These are phyloP conservation scores for Prinia subflava DNA, from an alignment of 2,113 vertebrate genomes.

Conservation along the genomic window DNA sequence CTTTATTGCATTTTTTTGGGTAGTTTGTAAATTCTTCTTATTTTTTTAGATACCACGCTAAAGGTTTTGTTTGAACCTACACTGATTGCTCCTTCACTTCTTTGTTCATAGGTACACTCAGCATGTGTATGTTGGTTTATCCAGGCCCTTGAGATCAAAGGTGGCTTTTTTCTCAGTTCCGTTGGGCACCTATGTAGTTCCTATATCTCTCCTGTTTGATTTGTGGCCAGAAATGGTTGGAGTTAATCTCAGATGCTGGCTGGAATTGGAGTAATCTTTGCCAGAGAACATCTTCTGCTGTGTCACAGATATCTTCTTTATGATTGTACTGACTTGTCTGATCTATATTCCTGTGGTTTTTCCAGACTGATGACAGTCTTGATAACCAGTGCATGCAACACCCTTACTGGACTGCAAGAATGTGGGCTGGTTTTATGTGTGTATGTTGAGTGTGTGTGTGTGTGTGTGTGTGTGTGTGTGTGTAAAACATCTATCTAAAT, in stretches of 20 bases:
- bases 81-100: neutral
- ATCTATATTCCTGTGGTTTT: neutral
- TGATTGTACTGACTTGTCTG: slow-evolving; percentile 15
- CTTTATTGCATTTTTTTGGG: neutral
- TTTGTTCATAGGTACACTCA: neutral
- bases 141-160: neutral
- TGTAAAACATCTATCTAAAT: neutral
- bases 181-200: neutral
- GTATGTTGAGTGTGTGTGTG: neutral
- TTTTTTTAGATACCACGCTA: neutral
- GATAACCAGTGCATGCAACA: neutral
- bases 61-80: neutral
- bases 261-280: neutral
- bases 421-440: neutral
- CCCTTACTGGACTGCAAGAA: neutral
- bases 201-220: slow-evolving; percentile 2
- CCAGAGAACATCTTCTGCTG: slow-evolving; percentile 27
- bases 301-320: slow-evolving; percentile 37
- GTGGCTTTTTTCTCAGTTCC: neutral
- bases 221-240: slow-evolving; percentile 23
- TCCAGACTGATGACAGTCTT: neutral
- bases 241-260: slow-evolving; percentile 40
- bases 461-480: neutral
- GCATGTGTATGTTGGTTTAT: neutral
- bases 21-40: neutral